Evolutionary conservation across 2,113 vertebrate genomes (phyloP).

Genomic region (Eretmochelys imbricata): DNA sequence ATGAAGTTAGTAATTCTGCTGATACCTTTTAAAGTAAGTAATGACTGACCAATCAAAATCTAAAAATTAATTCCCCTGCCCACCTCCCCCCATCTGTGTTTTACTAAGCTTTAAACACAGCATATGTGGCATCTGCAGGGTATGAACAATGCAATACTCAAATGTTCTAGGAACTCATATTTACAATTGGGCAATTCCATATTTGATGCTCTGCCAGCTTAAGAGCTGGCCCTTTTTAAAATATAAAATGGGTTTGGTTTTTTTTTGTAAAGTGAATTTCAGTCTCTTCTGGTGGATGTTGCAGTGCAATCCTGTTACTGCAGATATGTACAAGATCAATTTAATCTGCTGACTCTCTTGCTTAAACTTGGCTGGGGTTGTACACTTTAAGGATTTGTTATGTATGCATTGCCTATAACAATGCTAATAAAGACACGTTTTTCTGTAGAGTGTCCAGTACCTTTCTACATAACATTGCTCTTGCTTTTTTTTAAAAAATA

Average conservation of each 20-base stretch:
- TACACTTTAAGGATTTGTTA: conserved; percentile 77
- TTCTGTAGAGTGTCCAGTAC: conserved; percentile 40
- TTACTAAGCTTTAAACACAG: conserved; percentile 72
- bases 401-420: conserved; percentile 82
- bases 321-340: conserved; percentile 76
- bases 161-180: conserved; percentile 58
- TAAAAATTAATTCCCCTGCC: not conserved
- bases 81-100: conserved; percentile 57
- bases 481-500: not conserved
- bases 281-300: conserved; percentile 76
- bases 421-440: conserved; percentile 86
- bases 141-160: conserved; percentile 61
- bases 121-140: conserved; percentile 56
- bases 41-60: conserved; percentile 59
- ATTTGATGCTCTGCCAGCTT: conserved; percentile 58
- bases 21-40: conserved; percentile 47
- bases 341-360: conserved; percentile 72
- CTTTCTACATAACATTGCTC: not conserved
- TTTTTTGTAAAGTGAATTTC: conserved; percentile 78
- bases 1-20: conserved; percentile 27
- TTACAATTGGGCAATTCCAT: conserved; percentile 53
- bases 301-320: conserved; percentile 73
- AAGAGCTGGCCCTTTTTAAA: conserved; percentile 77
- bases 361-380: conserved; percentile 78
- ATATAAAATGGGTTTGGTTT: conserved; percentile 73